Evolutionary conservation across 2,888 invertebrate species (phyloP).

Genomic region (Alloscopus bannaensis): DNA sequence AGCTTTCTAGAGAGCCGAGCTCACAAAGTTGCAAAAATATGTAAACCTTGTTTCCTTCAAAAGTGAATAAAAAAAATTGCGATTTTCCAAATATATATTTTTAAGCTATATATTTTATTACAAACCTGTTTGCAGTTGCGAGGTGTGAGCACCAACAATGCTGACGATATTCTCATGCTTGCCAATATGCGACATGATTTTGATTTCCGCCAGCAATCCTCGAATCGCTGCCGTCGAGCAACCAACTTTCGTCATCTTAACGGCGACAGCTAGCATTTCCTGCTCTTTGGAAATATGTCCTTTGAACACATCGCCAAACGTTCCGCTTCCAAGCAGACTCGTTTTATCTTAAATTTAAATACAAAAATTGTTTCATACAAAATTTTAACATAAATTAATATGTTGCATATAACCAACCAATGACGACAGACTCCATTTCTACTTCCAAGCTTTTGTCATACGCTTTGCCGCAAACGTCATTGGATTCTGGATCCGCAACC

Average conservation of each 20-base stretch:
- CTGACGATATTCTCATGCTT: neutral
- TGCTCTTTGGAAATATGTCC: neutral
- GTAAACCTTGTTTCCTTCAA: neutral
- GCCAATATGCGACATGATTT: slow-evolving; percentile 1
- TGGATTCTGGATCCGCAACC: neutral
- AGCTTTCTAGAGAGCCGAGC: neutral
- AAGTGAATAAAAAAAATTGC: neutral
- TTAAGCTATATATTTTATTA: neutral
- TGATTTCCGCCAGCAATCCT: neutral
- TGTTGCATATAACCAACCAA: neutral
- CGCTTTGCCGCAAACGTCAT: neutral
- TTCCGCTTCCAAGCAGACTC: neutral
- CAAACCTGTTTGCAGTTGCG: neutral
- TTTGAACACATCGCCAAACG: neutral
- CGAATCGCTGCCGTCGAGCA: neutral
- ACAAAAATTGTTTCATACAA: slow-evolving; percentile 1
- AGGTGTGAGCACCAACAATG: slow-evolving; percentile 5
- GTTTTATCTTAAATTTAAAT: neutral
- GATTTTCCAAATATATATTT: no score
- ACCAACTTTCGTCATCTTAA: neutral
- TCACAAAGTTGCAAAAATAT: neutral
- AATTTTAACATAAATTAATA: neutral
- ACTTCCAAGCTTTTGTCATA: neutral
- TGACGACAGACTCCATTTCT: neutral
- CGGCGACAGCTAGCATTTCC: neutral